Evolutionary conservation across 2,797 vertebrate species (phyloP).

Genomic region (Dendrocincla tyrannina): DNA sequence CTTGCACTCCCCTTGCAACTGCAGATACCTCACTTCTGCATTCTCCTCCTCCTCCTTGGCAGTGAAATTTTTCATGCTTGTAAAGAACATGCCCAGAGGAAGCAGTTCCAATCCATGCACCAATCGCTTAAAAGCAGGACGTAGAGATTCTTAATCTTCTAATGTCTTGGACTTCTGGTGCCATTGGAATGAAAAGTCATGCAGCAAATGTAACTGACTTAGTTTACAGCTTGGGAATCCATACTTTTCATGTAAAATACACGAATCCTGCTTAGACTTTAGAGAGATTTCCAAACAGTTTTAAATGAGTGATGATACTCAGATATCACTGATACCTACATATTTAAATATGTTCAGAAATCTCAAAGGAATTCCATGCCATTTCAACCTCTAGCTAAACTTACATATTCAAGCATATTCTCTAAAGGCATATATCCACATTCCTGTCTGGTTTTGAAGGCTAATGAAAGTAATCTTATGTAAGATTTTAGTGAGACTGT

Average conservation of each 20-base stretch:
- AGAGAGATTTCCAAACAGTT: neutral
- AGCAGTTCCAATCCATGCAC: neutral
- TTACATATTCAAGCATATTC: neutral
- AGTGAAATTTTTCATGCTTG: neutral
- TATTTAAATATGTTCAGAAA: neutral
- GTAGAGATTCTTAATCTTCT: neutral
- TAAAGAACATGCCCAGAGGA: neutral
- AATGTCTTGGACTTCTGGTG: neutral
- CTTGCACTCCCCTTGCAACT: neutral
- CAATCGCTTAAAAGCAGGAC: neutral
- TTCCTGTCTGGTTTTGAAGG: neutral
- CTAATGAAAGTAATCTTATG: neutral
- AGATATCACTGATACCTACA: neutral
- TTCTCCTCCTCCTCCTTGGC: neutral
- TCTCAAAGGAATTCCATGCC: neutral
- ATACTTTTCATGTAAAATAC: neutral
- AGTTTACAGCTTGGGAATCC: neutral
- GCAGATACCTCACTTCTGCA: neutral
- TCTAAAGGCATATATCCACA: neutral
- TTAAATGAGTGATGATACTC: neutral
- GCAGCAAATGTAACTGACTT: neutral
- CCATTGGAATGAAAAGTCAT: neutral
- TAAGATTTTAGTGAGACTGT: neutral
- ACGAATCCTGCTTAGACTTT: neutral
- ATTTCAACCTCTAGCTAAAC: neutral